Base-by-base conservation (phyloP, 2,797 vertebrate genomes). In the Nannoperca obscura region DNA sequence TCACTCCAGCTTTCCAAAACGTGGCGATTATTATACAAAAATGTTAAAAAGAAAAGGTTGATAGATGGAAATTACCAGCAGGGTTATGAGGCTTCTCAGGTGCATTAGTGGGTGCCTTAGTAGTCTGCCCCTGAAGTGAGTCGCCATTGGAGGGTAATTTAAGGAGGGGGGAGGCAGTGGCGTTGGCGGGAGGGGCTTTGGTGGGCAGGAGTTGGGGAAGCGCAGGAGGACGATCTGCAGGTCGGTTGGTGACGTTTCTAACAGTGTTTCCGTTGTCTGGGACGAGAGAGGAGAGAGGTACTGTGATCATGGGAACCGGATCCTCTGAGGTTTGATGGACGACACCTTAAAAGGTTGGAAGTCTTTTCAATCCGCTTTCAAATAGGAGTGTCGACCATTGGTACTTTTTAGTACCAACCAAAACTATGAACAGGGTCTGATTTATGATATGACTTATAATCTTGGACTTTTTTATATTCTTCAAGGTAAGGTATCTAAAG, bases 11-110 rank as follows among this genome's bases (percentile, higher is more conserved):
- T 34, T 22, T 44, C 27, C 34, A 54, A 60, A 65, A 55, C 0
- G 3, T 58, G 38, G 5, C 4, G 0, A 49, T 27, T 36, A 52
- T 71, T 38, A 55, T 3, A 72, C 9, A 80, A 40, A 22, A 32
- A 55, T 6, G 3, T 1, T 27, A 63, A 72, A 1, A 52, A 44
- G n/a, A 69, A 71, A 61, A 2, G 30, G 58, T 42, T 74, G 10
- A n/a, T 27, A 22, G 47, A 32, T 42, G 66, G 72, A 74, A 91
- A 91, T 95, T 94, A 95, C 95, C 94, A 72, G 91, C 80, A 71
- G 92, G 82, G 67, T 81, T 89, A 84, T 76, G 86, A 75, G 84
- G 64, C 76, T 86, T 94, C 86, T 86, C 82, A 54, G 93, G 89
- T 58, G 88, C 66, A 49, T 64, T 88, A 88, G 74, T 38, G 59